These are phyloP conservation scores for Drosophila saltans DNA, from an alignment of 1,140 invertebrate genomes.

Conservation along the genomic window DNA sequence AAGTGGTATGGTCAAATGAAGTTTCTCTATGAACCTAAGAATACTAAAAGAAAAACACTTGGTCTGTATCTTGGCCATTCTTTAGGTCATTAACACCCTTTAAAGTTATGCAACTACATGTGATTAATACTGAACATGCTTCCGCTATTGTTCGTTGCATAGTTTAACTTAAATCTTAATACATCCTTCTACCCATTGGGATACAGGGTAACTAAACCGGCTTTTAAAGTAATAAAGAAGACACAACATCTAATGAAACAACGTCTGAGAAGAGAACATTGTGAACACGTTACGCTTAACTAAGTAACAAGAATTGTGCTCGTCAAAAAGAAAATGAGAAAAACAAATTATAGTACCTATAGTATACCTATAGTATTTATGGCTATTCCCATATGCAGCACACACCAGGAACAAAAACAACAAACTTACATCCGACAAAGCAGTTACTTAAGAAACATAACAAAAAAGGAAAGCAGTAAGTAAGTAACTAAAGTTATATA, in stretches of 20 bases:
- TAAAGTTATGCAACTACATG: too few relatives aligned
- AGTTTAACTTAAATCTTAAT: not conserved
- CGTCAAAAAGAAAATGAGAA: slow-evolving; percentile 34
- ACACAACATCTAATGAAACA: slow-evolving; percentile 8
- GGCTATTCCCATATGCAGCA: not conserved
- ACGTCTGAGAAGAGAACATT: slow-evolving; percentile 20
- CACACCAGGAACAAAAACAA: too few relatives aligned
- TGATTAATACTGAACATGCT: too few relatives aligned
- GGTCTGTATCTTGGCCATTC: too few relatives aligned
- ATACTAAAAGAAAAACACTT: not conserved
- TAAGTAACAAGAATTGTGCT: slow-evolving; percentile 31
- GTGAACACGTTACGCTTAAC: slow-evolving; percentile 50
- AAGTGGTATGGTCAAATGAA: too few relatives aligned
- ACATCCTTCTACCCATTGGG: not conserved
- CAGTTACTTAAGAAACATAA: too few relatives aligned
- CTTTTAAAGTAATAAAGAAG: slow-evolving; percentile 7
- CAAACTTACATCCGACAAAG: too few relatives aligned
- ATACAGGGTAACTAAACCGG: slow-evolving; percentile 7
- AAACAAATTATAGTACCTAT: slow-evolving; percentile 35
- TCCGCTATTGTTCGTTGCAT: too few relatives aligned
- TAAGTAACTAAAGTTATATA: too few relatives aligned
- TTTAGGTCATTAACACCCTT: too few relatives aligned
- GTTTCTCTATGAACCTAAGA: too few relatives aligned
- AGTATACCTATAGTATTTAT: not conserved
- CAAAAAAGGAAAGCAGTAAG: too few relatives aligned